Conservation (phyloP, 2,113 vertebrate species). For the Ceyx cyanopectus region DNA sequence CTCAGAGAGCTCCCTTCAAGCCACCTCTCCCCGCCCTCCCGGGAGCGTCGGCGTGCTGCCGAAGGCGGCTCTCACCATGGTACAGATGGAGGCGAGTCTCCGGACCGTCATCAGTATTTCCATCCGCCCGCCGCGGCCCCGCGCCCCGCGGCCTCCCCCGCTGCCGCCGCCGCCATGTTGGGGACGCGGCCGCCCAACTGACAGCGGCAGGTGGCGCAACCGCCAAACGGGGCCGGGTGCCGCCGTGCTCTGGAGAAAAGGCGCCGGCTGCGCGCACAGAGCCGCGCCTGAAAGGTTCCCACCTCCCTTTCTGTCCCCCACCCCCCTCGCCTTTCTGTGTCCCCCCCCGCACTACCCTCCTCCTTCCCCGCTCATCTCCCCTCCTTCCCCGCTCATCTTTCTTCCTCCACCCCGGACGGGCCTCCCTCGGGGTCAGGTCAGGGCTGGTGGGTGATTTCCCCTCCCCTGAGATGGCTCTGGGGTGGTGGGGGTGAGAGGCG, state of each 20-base stretch:
- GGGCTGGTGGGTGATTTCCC: too few species aligned
- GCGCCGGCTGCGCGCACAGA: not conserved
- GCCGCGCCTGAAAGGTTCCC: accelerated
- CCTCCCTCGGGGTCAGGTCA: too few species aligned
- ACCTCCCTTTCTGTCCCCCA: accelerated
- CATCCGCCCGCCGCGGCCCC: slow-evolving; percentile 83
- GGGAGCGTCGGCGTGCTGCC: not conserved
- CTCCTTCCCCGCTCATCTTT: not conserved
- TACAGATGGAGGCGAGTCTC: slow-evolving; percentile 96
- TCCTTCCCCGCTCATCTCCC: not conserved
- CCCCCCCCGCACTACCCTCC: too few species aligned
- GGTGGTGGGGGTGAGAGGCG: accelerated
- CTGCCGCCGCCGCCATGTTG: slow-evolving; percentile 65
- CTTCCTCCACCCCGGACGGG: too few species aligned
- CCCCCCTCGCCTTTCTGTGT: too few species aligned
- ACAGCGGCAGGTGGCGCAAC: slow-evolving; percentile 61
- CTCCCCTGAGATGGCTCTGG: too few species aligned
- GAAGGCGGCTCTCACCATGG: slow-evolving; percentile 80
- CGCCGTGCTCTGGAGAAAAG: not conserved
- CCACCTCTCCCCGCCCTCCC: not conserved
- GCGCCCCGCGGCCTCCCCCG: slow-evolving; percentile 66
- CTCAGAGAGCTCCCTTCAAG: not conserved
- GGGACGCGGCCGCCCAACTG: slow-evolving; percentile 49
- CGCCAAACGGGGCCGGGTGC: slow-evolving; percentile 11
- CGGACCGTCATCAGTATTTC: slow-evolving; percentile 95